Base-by-base conservation (phyloP, 64 coral and sea anemone species). In the Montipora efflorescens region DNA sequence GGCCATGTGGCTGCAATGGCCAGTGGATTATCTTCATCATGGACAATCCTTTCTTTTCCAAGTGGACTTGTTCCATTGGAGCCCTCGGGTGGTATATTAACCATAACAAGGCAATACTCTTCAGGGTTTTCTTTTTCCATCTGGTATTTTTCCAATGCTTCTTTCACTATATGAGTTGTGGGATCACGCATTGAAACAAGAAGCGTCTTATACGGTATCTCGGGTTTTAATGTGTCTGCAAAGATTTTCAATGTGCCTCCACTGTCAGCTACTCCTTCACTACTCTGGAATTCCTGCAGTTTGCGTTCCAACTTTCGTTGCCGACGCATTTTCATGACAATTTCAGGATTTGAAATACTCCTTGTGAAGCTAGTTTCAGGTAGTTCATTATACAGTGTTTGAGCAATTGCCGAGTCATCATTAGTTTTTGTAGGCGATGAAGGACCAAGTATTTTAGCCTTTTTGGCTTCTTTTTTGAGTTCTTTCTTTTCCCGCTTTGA, bases 221-320 rank as follows among this genome's bases (percentile, higher is more conserved):
- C 95, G 14, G 98, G 98, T 80, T 99, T 96, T 14, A 99, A 61
- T 59, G 95, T 99, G 74, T 94, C 94, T 1, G 98, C 98, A 95
- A 99, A 99, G 53, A 99, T 99, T 64, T 96, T 94, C n/a, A 99
- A n/a, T 36, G 98, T 96, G 14, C 98, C 98, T 43, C 98, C 98
- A 47, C 95, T 93, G 21, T 93, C 92, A 7, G 95, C 80, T 14
- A 46, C 48, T 5, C 91, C 91, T 16, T 99, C 98, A 51, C 83
- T 91, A 70, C 89, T 92, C 59, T 99, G 89, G 67, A 99, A 96
- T 76, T 96, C 89, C 55, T 99, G 94, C 18, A 99, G 73, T 21
- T 82, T 91, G 5, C 94, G 93, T 78, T 99, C 95, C 25, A 99
- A 80, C 20, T 96, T 96, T 64, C 96, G 89, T 28, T 99, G 88